Conservation (phyloP, 2,113 vertebrate genomes). For the Mesembrinibis cayennensis region DNA sequence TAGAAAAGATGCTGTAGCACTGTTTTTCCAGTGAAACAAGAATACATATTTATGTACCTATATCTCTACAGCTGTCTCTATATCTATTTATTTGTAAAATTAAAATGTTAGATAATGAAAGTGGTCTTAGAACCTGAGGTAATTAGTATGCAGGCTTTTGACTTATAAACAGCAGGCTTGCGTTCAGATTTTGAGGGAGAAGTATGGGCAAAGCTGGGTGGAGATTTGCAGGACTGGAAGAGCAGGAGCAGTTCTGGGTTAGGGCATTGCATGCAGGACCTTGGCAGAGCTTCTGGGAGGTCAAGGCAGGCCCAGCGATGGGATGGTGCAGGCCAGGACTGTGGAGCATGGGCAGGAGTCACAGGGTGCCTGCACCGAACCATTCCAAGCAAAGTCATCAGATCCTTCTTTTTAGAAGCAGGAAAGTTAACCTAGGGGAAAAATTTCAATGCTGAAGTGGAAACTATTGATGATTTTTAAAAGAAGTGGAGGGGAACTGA, state of each 20-base stretch:
- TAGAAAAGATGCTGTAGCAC: background rate
- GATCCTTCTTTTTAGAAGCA: background rate
- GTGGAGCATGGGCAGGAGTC: fast-evolving
- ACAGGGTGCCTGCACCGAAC: background rate
- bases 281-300: background rate
- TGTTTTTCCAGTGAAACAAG: background rate
- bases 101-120: background rate
- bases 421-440: background rate
- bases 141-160: background rate
- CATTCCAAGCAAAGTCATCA: background rate
- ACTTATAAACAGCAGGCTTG: background rate
- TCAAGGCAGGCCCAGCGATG: background rate
- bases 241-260: background rate
- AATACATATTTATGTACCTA: background rate
- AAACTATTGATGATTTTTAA: background rate
- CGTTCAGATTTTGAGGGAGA: background rate
- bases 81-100: background rate
- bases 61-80: background rate
- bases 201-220: background rate
- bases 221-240: background rate
- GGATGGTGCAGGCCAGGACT: background rate
- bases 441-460: background rate
- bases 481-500: background rate
- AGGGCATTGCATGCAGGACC: background rate
- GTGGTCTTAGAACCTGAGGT: background rate